Evolutionary conservation across 1,140 invertebrate genomes (phyloP).

Genomic region (Meteorus sp.): DNA sequence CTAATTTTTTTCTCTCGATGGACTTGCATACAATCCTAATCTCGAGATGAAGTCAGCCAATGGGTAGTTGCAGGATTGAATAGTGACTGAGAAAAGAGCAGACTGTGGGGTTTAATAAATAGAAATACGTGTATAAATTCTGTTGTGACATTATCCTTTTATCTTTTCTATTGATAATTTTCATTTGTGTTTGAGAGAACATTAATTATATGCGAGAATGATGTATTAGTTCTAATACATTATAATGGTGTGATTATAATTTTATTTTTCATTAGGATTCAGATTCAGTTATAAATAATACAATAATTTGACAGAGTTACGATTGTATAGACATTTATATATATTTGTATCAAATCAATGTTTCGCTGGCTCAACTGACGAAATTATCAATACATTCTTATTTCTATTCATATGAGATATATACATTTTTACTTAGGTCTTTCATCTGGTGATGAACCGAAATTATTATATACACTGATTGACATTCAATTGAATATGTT

Average conservation of each 20-base stretch:
- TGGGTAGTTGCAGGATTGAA: too few relatives aligned
- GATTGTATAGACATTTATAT: conserved; percentile 28
- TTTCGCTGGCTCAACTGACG: neutral
- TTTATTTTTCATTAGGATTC: conserved; percentile 3
- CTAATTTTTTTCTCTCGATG: too few relatives aligned
- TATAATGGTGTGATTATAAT: neutral
- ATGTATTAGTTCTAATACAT: too few relatives aligned
- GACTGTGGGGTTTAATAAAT: conserved; percentile 21
- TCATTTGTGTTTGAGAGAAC: conserved; percentile 27
- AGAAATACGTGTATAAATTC: conserved; percentile 25
- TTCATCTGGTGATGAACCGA: conserved; percentile 18
- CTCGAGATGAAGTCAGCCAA: too few relatives aligned
- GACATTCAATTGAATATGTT: conserved; percentile 42
- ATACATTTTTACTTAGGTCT: conserved; percentile 46
- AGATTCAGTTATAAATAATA: conserved; percentile 49
- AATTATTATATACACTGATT: conserved; percentile 54
- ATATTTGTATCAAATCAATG: conserved; percentile 2
- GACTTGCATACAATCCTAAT: too few relatives aligned
- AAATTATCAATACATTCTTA: neutral
- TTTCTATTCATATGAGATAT: conserved; percentile 42
- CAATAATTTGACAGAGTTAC: conserved; percentile 56
- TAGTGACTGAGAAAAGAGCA: too few relatives aligned
- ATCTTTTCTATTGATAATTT: conserved; percentile 31
- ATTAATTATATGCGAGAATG: too few relatives aligned
- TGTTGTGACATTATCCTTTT: conserved; percentile 30